Conservation (phyloP, 2,888 invertebrate species). For the Diarsia mendica region DNA sequence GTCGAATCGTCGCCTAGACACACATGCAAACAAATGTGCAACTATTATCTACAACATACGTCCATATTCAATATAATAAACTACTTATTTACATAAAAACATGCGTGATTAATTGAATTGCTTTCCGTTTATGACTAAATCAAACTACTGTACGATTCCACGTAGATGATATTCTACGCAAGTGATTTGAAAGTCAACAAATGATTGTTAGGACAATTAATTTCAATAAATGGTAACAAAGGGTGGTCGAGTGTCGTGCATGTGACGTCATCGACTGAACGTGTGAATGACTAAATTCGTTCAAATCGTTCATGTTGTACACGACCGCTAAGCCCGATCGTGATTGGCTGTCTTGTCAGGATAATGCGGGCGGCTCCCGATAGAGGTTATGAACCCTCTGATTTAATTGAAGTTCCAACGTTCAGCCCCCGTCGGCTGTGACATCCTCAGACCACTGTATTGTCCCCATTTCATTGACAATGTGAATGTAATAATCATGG, state of each 20-base stretch:
- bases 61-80: conserved; percentile 19
- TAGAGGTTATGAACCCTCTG: conserved; percentile 85
- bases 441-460: conserved; percentile 72
- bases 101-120: conserved; percentile 53
- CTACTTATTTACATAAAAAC: conserved; percentile 51
- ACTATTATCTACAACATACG: conserved; percentile 37
- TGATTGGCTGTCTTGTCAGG: conserved; percentile 83
- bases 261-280: conserved; percentile 46
- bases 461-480: conserved; percentile 71
- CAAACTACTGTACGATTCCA: conserved; percentile 39
- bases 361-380: conserved; percentile 85
- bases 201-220: conserved; percentile 56
- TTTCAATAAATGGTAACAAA: conserved; percentile 58
- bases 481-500: conserved; percentile 66
- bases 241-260: conserved; percentile 48
- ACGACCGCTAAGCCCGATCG: conserved; percentile 76
- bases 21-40: conserved; percentile 53
- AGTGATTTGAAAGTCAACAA: conserved; percentile 64
- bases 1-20: conserved; percentile 59
- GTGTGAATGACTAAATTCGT: conserved; percentile 78
- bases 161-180: conserved; percentile 47
- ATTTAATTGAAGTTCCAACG: conserved; percentile 87
- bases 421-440: conserved; percentile 68
- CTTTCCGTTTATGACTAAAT: conserved; percentile 52
- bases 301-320: conserved; percentile 77